These are phyloP conservation scores for Galaxea fascicularis DNA, from an alignment of 92 coral and sea anemone species.

Conservation along the genomic window DNA sequence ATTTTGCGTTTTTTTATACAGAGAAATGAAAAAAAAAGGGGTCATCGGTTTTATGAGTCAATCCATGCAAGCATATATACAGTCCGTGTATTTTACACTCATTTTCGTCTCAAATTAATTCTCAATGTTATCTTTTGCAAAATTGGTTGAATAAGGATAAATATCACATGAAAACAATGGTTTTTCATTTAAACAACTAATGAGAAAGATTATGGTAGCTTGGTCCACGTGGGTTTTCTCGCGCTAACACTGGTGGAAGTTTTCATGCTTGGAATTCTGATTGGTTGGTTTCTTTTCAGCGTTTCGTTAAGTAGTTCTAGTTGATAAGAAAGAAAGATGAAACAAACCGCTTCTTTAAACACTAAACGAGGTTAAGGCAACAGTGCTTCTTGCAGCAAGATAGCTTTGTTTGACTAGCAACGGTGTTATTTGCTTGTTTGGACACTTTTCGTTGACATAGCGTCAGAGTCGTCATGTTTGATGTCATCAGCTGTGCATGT, in stretches of 20 bases:
- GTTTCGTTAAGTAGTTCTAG: not conserved
- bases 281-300: not conserved
- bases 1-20: no score
- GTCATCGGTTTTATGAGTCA: no score
- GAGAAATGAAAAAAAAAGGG: no score
- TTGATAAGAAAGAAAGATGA: not conserved
- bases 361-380: not conserved
- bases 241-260: not conserved
- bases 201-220: not conserved
- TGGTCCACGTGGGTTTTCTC: not conserved
- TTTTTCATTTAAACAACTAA: no score
- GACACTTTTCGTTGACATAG: conserved; percentile 21
- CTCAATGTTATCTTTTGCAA: no score
- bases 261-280: not conserved
- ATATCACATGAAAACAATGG: no score
- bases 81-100: no score
- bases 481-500: conserved; percentile 25
- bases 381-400: not conserved
- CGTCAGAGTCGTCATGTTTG: conserved; percentile 11
- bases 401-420: conserved; percentile 11
- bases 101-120: no score
- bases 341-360: not conserved
- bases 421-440: conserved; percentile 32
- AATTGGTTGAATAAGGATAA: no score
- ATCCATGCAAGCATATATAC: no score